Evolutionary conservation across 2,888 invertebrate genomes (phyloP).

Genomic region (Xylota sylvarum): DNA sequence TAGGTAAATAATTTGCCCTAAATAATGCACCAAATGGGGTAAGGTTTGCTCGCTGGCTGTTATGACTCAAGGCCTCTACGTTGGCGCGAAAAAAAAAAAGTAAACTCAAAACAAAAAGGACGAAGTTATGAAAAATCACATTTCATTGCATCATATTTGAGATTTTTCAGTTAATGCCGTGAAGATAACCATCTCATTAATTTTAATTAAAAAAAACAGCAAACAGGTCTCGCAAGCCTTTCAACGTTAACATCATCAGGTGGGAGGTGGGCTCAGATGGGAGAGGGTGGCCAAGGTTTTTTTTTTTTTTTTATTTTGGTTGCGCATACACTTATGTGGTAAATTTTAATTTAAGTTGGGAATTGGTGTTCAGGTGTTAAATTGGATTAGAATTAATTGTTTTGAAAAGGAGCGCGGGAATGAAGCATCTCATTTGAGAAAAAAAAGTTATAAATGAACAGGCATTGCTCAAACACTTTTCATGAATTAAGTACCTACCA

Average conservation of each 20-base stretch:
- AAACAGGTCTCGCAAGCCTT: neutral
- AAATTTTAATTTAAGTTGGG: slow-evolving; percentile 58
- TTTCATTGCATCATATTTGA: slow-evolving; percentile 17
- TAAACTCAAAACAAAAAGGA: neutral
- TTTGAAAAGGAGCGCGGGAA: slow-evolving; percentile 5
- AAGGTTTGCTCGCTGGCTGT: neutral
- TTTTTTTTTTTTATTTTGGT: neutral
- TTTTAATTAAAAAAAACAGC: slow-evolving; percentile 53
- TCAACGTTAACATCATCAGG: slow-evolving; percentile 23
- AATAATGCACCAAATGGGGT: slow-evolving; percentile 39
- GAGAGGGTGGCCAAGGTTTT: neutral
- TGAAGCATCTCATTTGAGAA: neutral
- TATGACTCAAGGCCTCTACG: slow-evolving; percentile 4
- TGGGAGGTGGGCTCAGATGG: slow-evolving; percentile 6
- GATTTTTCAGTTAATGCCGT: slow-evolving; percentile 27
- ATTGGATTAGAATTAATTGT: slow-evolving; percentile 60
- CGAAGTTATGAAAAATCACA: slow-evolving; percentile 26
- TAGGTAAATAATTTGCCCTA: slow-evolving; percentile 46
- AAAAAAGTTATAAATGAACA: neutral
- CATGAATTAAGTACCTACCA: neutral
- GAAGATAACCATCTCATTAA: slow-evolving; percentile 69
- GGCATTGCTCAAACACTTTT: slow-evolving; percentile 14
- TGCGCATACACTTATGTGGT: slow-evolving; percentile 15
- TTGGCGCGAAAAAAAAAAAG: no score
- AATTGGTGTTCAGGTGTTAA: slow-evolving; percentile 52